Percentiles rank a stretch among this genome's conserved stretches.
These are phyloP conservation scores for Pseudochromis fuscus DNA, from an alignment of 2,797 vertebrate genomes.

Conservation along the genomic window DNA sequence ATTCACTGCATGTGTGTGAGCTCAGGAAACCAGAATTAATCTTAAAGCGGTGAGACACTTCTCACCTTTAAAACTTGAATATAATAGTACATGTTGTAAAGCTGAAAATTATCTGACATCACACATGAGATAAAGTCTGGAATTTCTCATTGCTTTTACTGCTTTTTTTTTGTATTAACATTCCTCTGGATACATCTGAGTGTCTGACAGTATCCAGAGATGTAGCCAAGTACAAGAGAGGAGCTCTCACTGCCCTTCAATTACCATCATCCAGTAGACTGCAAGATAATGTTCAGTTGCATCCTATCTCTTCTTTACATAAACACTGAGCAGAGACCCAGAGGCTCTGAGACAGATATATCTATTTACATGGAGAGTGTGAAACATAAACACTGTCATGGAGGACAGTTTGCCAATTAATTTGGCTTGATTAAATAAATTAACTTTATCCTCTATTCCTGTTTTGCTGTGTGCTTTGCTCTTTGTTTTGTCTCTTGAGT, in stretches of 20 bases:
- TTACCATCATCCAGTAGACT: constrained; percentile 77
- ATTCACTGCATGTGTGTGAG: neutral
- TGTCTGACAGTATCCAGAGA: constrained; percentile 79
- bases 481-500: constrained; percentile 28
- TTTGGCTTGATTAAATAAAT: too few relatives aligned
- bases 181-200: constrained; percentile 67
- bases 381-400: constrained; percentile 69
- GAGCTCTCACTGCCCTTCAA: constrained; percentile 74
- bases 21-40: constrained; percentile 1
- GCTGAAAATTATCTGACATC: constrained; percentile 58
- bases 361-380: constrained; percentile 63
- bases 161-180: constrained; percentile 62
- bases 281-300: constrained; percentile 68
- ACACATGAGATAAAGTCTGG: constrained; percentile 55
- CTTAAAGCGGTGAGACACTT: constrained; percentile 23
- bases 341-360: constrained; percentile 58
- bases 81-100: constrained; percentile 34
- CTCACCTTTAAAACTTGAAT: constrained; percentile 39
- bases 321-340: constrained; percentile 74
- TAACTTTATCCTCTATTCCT: neutral
- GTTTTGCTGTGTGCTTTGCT: constrained; percentile 21
- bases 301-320: constrained; percentile 77
- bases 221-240: constrained; percentile 58
- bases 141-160: constrained; percentile 52
- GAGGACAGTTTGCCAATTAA: constrained; percentile 16